Conservation (phyloP, 2,888 invertebrate genomes). For the Tenthredo livida region DNA sequence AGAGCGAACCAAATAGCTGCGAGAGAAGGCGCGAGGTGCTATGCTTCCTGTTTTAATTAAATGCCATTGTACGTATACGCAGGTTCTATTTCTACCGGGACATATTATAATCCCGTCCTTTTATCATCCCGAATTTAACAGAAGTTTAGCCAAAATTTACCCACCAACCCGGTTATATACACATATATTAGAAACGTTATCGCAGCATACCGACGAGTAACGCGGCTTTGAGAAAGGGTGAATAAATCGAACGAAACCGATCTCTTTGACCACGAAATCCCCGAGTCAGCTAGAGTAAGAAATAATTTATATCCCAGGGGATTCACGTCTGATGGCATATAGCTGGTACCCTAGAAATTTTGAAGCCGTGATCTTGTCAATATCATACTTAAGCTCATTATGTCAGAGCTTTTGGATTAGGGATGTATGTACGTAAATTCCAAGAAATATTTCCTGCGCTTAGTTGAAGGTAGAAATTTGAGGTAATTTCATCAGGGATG, state of each 20-base stretch:
- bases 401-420: neutral
- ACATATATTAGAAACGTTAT: slow-evolving; percentile 8
- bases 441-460: neutral
- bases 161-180: neutral
- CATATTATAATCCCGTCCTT: neutral
- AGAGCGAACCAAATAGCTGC: slow-evolving; percentile 31
- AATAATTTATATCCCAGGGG: slow-evolving; percentile 32
- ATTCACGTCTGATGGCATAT: neutral
- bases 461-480: neutral
- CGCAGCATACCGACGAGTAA: neutral
- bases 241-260: neutral
- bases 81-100: neutral
- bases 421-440: too few relatives aligned
- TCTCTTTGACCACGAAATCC: slow-evolving; percentile 7
- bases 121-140: neutral
- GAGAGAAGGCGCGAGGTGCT: slow-evolving; percentile 12
- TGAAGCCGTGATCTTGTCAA: neutral
- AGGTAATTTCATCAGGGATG: slow-evolving; percentile 24
- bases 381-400: neutral
- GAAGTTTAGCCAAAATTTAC: neutral
- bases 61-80: slow-evolving; percentile 56
- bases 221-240: neutral
- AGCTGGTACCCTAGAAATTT: too few relatives aligned
- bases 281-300: slow-evolving; percentile 14
- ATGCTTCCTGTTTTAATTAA: slow-evolving; percentile 59